These are phyloP conservation scores for Cyrtorhinus lividipennis DNA, from an alignment of 1,140 invertebrate genomes.

Conservation along the genomic window DNA sequence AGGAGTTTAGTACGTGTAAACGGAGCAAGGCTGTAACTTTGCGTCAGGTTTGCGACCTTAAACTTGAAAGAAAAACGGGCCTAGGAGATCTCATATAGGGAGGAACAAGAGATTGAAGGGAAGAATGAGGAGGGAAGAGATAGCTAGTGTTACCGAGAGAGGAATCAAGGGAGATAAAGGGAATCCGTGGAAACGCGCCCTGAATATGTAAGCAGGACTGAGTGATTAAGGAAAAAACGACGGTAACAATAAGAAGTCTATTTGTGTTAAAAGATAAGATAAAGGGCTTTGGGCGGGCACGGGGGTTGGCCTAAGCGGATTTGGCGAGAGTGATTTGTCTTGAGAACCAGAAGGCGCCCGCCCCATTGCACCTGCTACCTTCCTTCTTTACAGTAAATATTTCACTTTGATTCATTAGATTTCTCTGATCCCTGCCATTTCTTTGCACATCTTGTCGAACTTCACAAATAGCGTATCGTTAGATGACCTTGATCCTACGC, in stretches of 20 bases:
- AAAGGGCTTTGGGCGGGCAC: background rate
- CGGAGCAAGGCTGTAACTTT: background rate
- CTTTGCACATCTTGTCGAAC: background rate
- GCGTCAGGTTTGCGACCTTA: background rate
- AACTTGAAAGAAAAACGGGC: background rate
- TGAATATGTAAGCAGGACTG: background rate
- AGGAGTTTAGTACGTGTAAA: background rate
- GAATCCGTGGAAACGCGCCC: background rate
- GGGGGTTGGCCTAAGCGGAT: background rate
- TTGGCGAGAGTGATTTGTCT: conserved; percentile 2
- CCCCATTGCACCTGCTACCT: background rate
- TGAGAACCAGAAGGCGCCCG: background rate
- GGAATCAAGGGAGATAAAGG: background rate
- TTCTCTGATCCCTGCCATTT: background rate
- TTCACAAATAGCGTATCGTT: too few relatives aligned
- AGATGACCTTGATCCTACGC: background rate
- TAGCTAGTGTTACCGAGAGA: background rate
- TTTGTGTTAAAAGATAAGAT: conserved; percentile 8
- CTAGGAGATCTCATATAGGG: background rate
- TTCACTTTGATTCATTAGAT: conserved; percentile 5
- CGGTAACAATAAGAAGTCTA: conserved; percentile 2
- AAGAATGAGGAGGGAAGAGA: background rate
- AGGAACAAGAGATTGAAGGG: background rate
- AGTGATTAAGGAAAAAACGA: background rate
- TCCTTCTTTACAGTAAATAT: background rate